Percentiles rank a stretch among this genome's conserved stretches.
Evolutionary conservation across 2,888 invertebrate species (phyloP).

Genomic region (Tachystola acroxantha): DNA sequence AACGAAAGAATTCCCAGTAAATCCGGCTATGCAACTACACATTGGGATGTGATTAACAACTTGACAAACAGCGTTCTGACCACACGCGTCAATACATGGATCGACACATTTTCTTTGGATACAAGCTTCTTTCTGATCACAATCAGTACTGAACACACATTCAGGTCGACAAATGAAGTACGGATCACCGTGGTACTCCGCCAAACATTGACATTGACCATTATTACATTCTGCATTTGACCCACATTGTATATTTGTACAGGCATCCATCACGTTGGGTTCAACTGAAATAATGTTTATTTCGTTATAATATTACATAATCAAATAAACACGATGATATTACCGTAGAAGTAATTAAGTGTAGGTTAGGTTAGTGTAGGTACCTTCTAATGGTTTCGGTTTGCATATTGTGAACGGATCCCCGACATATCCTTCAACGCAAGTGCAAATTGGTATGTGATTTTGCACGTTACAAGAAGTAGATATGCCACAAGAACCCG

Average conservation of each 20-base stretch:
- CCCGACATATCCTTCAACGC: conserved; percentile 84
- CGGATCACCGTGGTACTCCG: conserved; percentile 86
- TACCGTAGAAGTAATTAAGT: too few species aligned
- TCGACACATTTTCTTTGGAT: conserved; percentile 85
- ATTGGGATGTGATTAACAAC: conserved; percentile 83
- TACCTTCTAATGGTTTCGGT: conserved; percentile 70
- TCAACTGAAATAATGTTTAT: conserved; percentile 42
- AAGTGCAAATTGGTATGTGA: conserved; percentile 87
- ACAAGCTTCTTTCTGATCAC: conserved; percentile 83
- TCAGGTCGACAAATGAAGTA: conserved; percentile 87
- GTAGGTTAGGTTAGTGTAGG: too few species aligned
- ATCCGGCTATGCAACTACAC: conserved; percentile 82
- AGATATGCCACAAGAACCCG: conserved; percentile 84
- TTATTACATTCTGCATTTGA: conserved; percentile 81
- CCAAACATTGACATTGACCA: conserved; percentile 84
- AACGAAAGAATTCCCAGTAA: conserved; percentile 78
- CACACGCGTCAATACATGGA: conserved; percentile 86
- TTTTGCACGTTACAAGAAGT: conserved; percentile 82
- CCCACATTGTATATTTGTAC: conserved; percentile 84
- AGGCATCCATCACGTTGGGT: conserved; percentile 75
- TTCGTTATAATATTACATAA: background rate
- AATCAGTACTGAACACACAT: conserved; percentile 87
- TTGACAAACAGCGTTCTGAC: conserved; percentile 77
- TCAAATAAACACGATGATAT: background rate
- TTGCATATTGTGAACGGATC: conserved; percentile 83